These are phyloP conservation scores for Neopelma chrysocephalum DNA, from an alignment of 2,797 vertebrate genomes.

Conservation along the genomic window DNA sequence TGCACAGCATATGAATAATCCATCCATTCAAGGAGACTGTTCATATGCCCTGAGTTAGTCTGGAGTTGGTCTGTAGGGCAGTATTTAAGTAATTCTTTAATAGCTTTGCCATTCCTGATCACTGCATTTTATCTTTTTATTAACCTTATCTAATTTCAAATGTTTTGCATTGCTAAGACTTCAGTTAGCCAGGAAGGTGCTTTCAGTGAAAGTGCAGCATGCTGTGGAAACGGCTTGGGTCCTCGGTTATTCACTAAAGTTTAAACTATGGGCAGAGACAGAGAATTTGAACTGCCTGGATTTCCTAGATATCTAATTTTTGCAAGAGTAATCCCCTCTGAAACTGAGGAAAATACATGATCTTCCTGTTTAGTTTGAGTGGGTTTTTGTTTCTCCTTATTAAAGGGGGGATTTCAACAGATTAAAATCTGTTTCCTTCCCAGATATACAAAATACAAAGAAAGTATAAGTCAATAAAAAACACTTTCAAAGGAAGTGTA, in stretches of 20 bases:
- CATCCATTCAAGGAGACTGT: not conserved
- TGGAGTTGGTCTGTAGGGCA: not conserved
- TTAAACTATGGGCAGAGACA: not conserved
- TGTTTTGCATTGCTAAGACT: not conserved
- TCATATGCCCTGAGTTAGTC: not conserved
- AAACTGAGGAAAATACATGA: not conserved
- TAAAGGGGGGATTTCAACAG: not conserved
- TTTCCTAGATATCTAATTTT: not conserved
- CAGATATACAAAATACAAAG: not conserved
- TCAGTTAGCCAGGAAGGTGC: not conserved
- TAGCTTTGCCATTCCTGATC: not conserved
- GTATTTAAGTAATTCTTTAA: not conserved
- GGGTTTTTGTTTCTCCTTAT: not conserved
- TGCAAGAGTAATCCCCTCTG: not conserved
- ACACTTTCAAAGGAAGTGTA: not conserved
- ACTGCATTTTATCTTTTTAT: not conserved
- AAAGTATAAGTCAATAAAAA: not conserved
- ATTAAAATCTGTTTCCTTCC: not conserved
- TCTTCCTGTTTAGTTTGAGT: not conserved
- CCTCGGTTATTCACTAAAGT: not conserved
- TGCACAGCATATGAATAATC: not conserved
- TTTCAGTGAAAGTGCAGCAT: not conserved
- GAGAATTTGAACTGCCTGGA: not conserved
- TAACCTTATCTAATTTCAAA: not conserved
- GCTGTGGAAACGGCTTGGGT: not conserved